Evolutionary conservation across 1,140 invertebrate genomes (phyloP), one percentile per base, ranked within the genome.

Genomic region (Berghia stephanieae): DNA sequence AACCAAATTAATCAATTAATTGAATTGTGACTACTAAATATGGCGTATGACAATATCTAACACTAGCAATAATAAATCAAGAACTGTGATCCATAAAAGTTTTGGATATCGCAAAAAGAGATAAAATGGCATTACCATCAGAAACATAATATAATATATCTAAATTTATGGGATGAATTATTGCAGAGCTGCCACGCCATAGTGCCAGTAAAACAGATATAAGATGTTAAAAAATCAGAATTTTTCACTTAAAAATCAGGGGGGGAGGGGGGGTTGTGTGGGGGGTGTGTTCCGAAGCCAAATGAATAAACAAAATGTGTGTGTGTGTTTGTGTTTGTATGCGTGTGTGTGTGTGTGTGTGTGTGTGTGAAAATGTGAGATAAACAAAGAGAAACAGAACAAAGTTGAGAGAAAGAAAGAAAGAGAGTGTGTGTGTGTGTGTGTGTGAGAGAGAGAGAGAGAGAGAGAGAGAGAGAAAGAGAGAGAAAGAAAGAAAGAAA

Each of bases 391-490:
- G 40, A 36, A 38, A 68, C 40, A 5, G 40, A 34, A 21, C 18
- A 66, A n/a, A 18, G 31, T 21, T 16, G 21, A 66, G 63, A 31
- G 3, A 31, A 38, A 66, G 63, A 31, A 3, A 66, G 3, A 66
- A 38, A 66, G 3, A 31, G 3, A 66, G 13, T 38, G 27, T 16
- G 3, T 38, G 63, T 38, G 63, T 16, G 10, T 38, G 27, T 38
- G 27, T 38, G 13, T 38, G 63, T 38, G 63, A 66, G 63, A 66
- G 63, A 66, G 27, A 66, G 63, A 66, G 27, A 66, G 63, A 66
- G 27, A 66, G 63, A 66, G 27, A 66, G 63, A 66, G 63, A 66
- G 63, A 67, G 63, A 67, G 63, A 67, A 34, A n/a, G 27, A 67
- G 63, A 67, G 63, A 67, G 63, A 67, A 38, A 67, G 3, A 67